phyloP scores from a whole-genome alignment of 2,888 invertebrate species.

The Pomacea canaliculata region DNA sequence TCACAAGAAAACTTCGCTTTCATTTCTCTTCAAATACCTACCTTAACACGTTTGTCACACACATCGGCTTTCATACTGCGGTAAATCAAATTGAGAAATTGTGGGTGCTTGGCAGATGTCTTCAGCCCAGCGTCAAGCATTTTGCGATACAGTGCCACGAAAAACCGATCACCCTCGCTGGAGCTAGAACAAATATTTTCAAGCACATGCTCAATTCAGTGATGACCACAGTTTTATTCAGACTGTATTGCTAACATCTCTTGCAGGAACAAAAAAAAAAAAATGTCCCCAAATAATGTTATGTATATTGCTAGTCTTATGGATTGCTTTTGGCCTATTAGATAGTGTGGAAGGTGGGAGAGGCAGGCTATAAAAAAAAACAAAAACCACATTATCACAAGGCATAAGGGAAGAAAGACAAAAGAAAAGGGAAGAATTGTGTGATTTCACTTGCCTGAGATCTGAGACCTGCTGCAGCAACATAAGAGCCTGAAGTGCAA shows the following conservation, averaged over 20 bases:
- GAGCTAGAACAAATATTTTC: slow-evolving; percentile 55
- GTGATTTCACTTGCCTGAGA: slow-evolving; percentile 45
- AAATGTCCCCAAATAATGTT: background rate
- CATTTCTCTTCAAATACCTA: slow-evolving; percentile 23
- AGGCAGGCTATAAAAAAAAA: too few relatives aligned
- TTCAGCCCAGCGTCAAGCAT: slow-evolving; percentile 82
- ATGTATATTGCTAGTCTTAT: too few relatives aligned
- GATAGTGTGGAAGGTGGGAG: too few relatives aligned
- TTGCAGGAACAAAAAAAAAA: background rate
- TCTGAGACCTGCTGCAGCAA: slow-evolving; percentile 78
- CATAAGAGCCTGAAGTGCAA: slow-evolving; percentile 75
- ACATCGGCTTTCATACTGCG: slow-evolving; percentile 86
- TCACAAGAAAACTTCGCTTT: too few relatives aligned
- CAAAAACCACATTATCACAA: too few relatives aligned
- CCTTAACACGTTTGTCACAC: slow-evolving; percentile 77
- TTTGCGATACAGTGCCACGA: slow-evolving; percentile 89
- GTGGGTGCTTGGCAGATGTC: slow-evolving; percentile 73
- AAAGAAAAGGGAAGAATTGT: too few relatives aligned
- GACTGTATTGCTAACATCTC: too few relatives aligned
- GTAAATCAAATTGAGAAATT: slow-evolving; percentile 88
- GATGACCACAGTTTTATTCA: background rate
- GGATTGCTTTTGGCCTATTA: too few relatives aligned
- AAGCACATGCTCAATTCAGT: background rate
- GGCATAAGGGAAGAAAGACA: too few relatives aligned
- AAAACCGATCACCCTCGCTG: slow-evolving; percentile 73